Base-by-base conservation (phyloP, 2,113 vertebrate species). In the Oxyura jamaicensis region DNA sequence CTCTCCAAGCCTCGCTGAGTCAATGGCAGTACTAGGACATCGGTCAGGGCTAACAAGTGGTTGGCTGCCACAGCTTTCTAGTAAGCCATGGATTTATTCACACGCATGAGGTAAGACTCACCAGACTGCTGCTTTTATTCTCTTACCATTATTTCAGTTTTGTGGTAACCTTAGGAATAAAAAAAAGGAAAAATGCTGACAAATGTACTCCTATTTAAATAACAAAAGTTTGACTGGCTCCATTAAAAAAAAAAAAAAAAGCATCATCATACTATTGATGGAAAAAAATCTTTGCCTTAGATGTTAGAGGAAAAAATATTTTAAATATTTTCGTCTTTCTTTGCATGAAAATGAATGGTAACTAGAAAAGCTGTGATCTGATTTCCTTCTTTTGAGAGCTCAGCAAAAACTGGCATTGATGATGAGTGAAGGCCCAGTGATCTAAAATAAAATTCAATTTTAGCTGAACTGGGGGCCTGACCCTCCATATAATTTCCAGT, bases 81-180 rank as follows among this genome's bases (percentile, higher is more conserved):
- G 22, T 31, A 42, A 65, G 25, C 5, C 10, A 3, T 4, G 25
- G 60, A 8, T 36, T 90, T 62, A 46, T 29, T 68, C 42, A 68
- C 22, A 56, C 4, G 6, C 0, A 0, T 3, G 8, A 55, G 31
- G 31, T 16, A 62, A 0, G 0, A 44, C 41, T 2, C 4, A 26
- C 35, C 31, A 14, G 36, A 44, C 10, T 59, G 41, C 26, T 0
- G 5, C 58, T 78, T 78, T 84, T 82, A 58, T 8, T 82, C 20
- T 69, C 18, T 33, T 28, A 13, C 19, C 13, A 6, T 68, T 36
- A 28, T 66, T 83, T 81, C 36, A 50, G 11, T 35, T 90, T 88
- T 7, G 26, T 22, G 8, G 63, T 83, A 69, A 55, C 14, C 19
- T 50, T 73, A 20, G 67, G 10, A 82, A 18, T 28, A 59, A 69